Evolutionary conservation across 2,113 vertebrate species (phyloP).

Genomic region (Brachirus orientalis): DNA sequence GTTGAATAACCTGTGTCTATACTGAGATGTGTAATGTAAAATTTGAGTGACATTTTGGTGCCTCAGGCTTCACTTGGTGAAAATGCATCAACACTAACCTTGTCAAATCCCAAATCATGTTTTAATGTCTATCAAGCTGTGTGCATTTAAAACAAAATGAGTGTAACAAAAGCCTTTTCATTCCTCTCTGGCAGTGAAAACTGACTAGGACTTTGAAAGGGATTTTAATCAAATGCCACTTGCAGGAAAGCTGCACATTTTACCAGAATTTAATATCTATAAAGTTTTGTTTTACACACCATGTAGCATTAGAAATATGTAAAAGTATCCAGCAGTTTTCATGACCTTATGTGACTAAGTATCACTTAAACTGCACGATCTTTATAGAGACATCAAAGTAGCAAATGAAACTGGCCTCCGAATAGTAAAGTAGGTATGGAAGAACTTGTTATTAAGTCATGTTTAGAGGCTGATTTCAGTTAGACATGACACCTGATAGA

Average conservation of each 20-base stretch:
- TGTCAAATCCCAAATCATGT: neutral
- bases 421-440: conserved; percentile 20
- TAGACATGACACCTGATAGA: no score
- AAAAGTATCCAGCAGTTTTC: conserved; percentile 28
- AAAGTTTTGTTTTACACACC: conserved; percentile 35
- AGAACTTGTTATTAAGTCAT: no score
- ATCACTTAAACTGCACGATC: conserved; percentile 13
- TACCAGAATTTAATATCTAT: conserved; percentile 8
- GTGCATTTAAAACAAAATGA: no score
- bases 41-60: neutral
- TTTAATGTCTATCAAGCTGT: conserved; percentile 13
- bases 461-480: neutral
- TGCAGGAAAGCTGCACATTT: conserved; percentile 4
- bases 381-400: conserved; percentile 39
- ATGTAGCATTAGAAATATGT: no score
- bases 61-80: neutral
- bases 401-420: conserved; percentile 16
- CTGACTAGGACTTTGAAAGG: neutral
- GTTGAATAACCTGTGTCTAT: conserved; percentile 1
- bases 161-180: neutral
- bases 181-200: conserved; percentile 6
- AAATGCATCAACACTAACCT: neutral
- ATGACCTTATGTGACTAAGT: conserved; percentile 20
- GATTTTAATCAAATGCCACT: neutral
- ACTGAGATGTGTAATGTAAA: neutral